Evolutionary conservation across 2,888 invertebrate genomes (phyloP).

Genomic region (Dexiosoma caninum): DNA sequence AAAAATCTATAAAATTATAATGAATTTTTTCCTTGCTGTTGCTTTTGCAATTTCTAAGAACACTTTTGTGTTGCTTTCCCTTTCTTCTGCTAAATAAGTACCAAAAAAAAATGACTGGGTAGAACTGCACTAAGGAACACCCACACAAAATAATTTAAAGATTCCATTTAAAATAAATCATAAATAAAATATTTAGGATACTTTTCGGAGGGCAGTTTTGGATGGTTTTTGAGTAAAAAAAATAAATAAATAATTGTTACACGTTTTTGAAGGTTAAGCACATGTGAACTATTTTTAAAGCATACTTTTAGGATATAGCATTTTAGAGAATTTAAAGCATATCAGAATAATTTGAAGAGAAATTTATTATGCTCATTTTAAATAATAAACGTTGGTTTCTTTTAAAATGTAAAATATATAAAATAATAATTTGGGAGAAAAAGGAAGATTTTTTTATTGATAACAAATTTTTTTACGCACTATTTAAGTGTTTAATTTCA

Average conservation of each 20-base stretch:
- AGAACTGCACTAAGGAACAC: neutral
- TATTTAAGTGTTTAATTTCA: too few relatives aligned
- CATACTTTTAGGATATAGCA: neutral
- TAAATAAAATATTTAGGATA: slow-evolving; percentile 57
- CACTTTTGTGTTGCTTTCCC: slow-evolving; percentile 9
- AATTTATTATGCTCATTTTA: too few relatives aligned
- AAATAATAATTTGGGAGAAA: too few relatives aligned
- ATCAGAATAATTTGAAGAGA: too few relatives aligned
- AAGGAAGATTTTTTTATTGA: too few relatives aligned
- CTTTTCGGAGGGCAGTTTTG: slow-evolving; percentile 35
- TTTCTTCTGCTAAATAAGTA: neutral
- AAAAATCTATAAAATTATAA: slow-evolving; percentile 51
- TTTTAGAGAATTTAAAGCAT: too few relatives aligned
- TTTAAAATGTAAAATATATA: too few relatives aligned
- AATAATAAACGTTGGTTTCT: too few relatives aligned
- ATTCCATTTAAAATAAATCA: slow-evolving; percentile 40
- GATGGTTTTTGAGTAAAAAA: neutral
- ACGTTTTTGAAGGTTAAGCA: slow-evolving; percentile 15
- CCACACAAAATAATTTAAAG: neutral
- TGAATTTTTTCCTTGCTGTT: slow-evolving; percentile 39
- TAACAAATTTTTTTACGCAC: too few relatives aligned
- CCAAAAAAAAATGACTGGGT: slow-evolving; percentile 39
- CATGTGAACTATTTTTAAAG: neutral
- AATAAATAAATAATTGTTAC: neutral
- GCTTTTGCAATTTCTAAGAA: neutral